A percentile compares a stretch with the other conserved stretches of the same genome.
phyloP scores from a whole-genome alignment of 2,797 vertebrate species.

The Periparus ater region DNA sequence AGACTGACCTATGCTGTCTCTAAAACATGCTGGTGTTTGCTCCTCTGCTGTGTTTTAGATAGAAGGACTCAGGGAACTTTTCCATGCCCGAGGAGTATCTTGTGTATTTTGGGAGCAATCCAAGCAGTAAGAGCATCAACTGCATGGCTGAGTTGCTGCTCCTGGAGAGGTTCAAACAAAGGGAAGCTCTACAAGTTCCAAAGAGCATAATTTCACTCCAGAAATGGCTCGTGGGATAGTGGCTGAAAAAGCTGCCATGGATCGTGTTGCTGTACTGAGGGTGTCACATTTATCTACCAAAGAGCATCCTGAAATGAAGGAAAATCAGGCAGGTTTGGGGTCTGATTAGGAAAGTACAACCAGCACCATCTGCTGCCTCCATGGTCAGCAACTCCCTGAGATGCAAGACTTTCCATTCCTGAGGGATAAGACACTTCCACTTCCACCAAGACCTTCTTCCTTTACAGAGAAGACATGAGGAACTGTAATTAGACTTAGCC shows the following conservation, averaged over 20 bases:
- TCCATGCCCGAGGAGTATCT: neutral
- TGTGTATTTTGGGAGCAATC: neutral
- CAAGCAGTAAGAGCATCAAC: neutral
- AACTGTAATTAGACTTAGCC: neutral
- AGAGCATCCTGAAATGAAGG: neutral
- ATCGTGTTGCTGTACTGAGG: neutral
- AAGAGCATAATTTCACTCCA: neutral
- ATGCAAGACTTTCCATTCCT: neutral
- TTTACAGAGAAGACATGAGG: neutral
- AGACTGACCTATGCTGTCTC: neutral
- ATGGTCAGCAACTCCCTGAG: neutral
- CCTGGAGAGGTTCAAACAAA: slow-evolving; percentile 22
- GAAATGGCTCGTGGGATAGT: neutral
- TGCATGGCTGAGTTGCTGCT: neutral
- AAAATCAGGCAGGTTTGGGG: neutral
- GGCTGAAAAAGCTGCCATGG: neutral
- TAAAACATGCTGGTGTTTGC: neutral
- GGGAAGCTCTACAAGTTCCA: neutral
- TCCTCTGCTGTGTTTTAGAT: neutral
- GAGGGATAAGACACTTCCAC: neutral
- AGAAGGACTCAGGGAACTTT: neutral
- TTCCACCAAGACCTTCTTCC: neutral
- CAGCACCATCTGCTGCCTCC: slow-evolving; percentile 38
- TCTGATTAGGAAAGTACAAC: neutral
- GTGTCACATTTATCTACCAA: neutral